Percentiles rank a stretch among this genome's conserved stretches.
These are phyloP conservation scores for Megalopta genalis DNA, from an alignment of 1,140 invertebrate species.

Conservation along the genomic window DNA sequence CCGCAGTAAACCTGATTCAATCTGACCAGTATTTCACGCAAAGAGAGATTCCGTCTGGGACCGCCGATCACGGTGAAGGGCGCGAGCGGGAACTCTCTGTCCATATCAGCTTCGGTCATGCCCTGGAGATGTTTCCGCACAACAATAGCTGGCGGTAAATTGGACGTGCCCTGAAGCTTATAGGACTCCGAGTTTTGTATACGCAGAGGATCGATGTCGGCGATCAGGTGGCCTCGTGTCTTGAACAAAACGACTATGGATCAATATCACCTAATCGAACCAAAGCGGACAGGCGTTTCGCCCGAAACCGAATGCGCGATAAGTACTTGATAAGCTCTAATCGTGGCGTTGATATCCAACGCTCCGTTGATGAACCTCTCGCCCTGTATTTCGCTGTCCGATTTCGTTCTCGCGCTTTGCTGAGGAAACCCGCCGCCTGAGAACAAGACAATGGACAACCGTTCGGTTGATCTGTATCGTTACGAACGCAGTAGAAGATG, in stretches of 20 bases:
- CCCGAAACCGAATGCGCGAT: accelerated
- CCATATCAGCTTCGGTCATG: constrained; percentile 84
- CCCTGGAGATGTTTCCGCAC: constrained; percentile 75
- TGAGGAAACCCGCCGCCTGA: not conserved
- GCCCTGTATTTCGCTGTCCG: constrained; percentile 46
- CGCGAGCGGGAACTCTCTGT: constrained; percentile 85
- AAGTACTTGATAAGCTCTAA: constrained; percentile 70
- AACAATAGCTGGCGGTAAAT: constrained; percentile 65
- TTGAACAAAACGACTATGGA: constrained; percentile 63
- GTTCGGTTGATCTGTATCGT: not conserved
- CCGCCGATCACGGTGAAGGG: constrained; percentile 87
- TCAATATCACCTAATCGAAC: not conserved
- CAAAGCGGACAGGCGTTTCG: not conserved
- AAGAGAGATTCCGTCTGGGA: constrained; percentile 79
- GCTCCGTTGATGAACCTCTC: constrained; percentile 43
- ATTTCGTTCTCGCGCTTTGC: constrained; percentile 1
- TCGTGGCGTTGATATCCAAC: constrained; percentile 65
- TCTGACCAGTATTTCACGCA: constrained; percentile 88
- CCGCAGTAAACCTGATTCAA: constrained; percentile 87
- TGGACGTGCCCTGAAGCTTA: constrained; percentile 69
- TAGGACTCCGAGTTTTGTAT: constrained; percentile 75
- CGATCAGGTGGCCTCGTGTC: constrained; percentile 90
- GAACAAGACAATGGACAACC: not conserved
- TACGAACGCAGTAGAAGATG: not conserved
- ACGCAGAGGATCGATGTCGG: constrained; percentile 88